Percentiles rank a stretch among this genome's conserved stretches.
These are phyloP conservation scores for Tetragonula clypearis DNA, from an alignment of 1,140 invertebrate genomes.

Conservation along the genomic window DNA sequence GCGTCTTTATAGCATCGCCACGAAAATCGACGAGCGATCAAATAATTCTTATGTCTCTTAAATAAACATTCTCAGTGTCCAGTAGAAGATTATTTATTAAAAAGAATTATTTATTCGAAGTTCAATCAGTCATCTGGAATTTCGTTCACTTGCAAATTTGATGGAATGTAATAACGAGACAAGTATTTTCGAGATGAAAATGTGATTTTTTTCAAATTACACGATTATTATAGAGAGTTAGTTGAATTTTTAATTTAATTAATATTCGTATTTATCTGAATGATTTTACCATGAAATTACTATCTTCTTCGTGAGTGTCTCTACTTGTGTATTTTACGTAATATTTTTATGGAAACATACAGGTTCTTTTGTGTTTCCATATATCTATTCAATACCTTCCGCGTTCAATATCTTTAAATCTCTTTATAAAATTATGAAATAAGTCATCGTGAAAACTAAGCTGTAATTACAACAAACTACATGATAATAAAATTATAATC, in stretches of 20 bases:
- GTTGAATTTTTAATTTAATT: not conserved
- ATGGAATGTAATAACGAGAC: too few species aligned
- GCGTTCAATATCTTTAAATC: not conserved
- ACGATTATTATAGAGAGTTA: not conserved
- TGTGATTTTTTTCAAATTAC: not conserved
- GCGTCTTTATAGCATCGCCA: not conserved
- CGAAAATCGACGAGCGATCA: not conserved
- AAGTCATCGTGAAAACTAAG: too few species aligned
- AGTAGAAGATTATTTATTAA: not conserved
- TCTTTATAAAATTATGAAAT: too few species aligned
- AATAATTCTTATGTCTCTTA: not conserved
- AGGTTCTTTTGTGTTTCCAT: too few species aligned
- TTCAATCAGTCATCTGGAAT: too few species aligned
- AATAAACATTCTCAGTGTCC: not conserved
- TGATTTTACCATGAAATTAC: not conserved
- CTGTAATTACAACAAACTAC: too few species aligned
- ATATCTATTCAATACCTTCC: too few species aligned
- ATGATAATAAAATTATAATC: too few species aligned
- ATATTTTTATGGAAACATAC: not conserved
- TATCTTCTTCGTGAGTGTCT: not conserved
- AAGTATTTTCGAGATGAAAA: too few species aligned
- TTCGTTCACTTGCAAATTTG: too few species aligned
- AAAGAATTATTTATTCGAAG: not conserved
- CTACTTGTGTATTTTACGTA: not conserved
- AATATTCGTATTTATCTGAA: not conserved